phyloP scores from a whole-genome alignment of 1,140 invertebrate species.

The Aphis craccivora region DNA sequence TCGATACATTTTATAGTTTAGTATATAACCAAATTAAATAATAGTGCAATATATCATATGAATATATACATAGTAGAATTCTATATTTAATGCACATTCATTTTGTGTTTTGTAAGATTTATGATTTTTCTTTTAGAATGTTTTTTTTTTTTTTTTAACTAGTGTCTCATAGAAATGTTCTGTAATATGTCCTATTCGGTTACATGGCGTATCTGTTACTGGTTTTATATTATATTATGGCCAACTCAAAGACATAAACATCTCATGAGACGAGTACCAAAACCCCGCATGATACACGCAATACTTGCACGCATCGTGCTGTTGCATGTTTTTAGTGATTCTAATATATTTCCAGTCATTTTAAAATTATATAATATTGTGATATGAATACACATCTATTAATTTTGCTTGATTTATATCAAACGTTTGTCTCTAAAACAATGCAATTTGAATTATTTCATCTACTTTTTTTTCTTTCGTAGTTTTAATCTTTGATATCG shows the following conservation, averaged over 20 bases:
- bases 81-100: neutral
- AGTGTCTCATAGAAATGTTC: neutral
- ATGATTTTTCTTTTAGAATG: neutral
- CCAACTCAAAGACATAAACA: neutral
- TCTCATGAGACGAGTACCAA: neutral
- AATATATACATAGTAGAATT: neutral
- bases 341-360: neutral
- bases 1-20: neutral
- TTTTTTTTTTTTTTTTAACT: neutral
- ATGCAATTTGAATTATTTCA: neutral
- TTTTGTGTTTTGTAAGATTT: neutral
- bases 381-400: neutral
- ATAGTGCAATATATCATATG: neutral
- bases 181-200: neutral
- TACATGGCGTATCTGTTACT: neutral
- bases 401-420: neutral
- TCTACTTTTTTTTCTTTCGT: neutral
- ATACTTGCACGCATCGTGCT: neutral
- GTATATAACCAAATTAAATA: neutral
- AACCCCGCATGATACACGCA: neutral
- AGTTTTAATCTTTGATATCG: neutral
- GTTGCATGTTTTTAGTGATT: neutral
- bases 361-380: neutral
- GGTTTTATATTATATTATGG: neutral
- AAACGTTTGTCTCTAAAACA: neutral